phyloP scores from a whole-genome alignment of 2,113 vertebrate genomes.

The Sebastes schlegelii region DNA sequence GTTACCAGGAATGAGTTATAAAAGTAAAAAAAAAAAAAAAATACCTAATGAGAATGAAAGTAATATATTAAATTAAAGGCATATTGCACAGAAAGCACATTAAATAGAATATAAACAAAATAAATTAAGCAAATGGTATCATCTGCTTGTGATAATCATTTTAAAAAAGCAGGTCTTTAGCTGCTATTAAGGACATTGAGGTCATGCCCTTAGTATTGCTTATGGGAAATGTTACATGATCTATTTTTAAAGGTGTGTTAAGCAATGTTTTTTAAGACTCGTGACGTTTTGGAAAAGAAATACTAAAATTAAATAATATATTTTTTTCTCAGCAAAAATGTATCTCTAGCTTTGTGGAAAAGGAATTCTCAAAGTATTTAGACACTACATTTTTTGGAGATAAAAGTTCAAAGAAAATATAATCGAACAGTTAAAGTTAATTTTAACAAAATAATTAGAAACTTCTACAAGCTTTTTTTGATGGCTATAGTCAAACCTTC shows the following conservation, averaged over 20 bases:
- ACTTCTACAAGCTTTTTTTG: not conserved
- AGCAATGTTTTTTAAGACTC: not conserved
- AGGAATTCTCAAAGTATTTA: not conserved
- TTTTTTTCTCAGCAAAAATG: not conserved
- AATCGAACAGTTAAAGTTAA: not conserved
- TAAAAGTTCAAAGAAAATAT: not conserved
- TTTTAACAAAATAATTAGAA: not conserved
- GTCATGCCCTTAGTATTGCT: not conserved
- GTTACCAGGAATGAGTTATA: too few relatives aligned
- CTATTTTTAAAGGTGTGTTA: not conserved
- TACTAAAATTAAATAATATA: not conserved
- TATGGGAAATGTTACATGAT: not conserved
- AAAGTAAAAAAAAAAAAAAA: too few relatives aligned
- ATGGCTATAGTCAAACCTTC: not conserved
- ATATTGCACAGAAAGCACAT: not conserved
- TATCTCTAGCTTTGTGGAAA: not conserved
- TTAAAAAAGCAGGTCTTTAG: not conserved
- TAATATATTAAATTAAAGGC: not conserved
- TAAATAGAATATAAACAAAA: not conserved
- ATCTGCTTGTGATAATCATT: not conserved
- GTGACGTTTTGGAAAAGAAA: not conserved
- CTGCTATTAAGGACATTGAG: not conserved
- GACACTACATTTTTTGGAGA: not conserved
- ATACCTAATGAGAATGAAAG: too few relatives aligned
- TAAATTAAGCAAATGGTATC: not conserved